Base-by-base conservation (phyloP, 1,140 invertebrate genomes). In the Hycleus phaleratus region DNA sequence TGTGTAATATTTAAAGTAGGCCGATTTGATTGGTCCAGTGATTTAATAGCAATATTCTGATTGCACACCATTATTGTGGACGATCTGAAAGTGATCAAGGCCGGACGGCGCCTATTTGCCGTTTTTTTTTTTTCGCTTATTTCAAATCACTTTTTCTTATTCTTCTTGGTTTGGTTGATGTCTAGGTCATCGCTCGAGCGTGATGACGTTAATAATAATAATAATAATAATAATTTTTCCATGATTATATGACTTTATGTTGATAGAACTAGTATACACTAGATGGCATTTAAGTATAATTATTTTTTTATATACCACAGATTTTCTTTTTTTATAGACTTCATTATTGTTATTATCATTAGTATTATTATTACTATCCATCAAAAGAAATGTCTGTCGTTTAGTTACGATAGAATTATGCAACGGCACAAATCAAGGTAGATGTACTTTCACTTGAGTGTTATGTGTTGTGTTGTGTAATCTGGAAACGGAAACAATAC, bases 1-100 rank as follows among this genome's bases (percentile, higher is more conserved):
- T 32, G 32, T 32, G 32, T 32, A 32, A 32, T 32, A 32, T 32
- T 53, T 45, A 45, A 53, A 53, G 51, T 53, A 53, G 51, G 51
- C 51, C 51, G 51, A 42, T 26, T 32, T 32, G 32, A 32, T n/a
- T 45, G 51, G 51, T 53, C 43, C 51, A 38, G 42, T 53, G 51
- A 32, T 53, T 32, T 32, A 32, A 0, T 32, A 32, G 32, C 49
- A 52, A 43, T 39, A 25, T 25, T 24, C 26, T 46, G 44, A 46
- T 45, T 45, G 42, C 51, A 53, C 51, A 43, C 32, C 7, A 32
- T 32, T 32, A 7, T 32, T 32, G 32, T 7, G 32, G 32, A 48
- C 39, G 42, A 52, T 52, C 49, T 45, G 51, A 53, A 53, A 53
- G 51, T 38, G 51, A 53, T 53, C 51, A 53, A 53, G 51, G 51